Percentiles rank a stretch among this genome's conserved stretches.
phyloP scores from a whole-genome alignment of 2,888 invertebrate species.

The Epicampocera succincta region DNA sequence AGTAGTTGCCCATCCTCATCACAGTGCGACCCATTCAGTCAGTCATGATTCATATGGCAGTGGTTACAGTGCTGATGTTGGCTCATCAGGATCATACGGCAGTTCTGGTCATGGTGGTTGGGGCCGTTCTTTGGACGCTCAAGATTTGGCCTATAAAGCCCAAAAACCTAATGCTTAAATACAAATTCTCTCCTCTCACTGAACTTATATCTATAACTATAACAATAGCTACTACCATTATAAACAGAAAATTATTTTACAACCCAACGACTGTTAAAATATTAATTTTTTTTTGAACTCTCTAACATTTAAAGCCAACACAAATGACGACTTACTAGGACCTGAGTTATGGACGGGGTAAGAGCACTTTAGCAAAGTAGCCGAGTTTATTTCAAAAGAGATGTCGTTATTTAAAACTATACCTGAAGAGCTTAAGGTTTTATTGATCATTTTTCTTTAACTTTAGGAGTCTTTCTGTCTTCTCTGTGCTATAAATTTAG shows the following conservation, averaged over 20 bases:
- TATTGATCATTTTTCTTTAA: background rate
- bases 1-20: constrained; percentile 92
- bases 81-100: constrained; percentile 84
- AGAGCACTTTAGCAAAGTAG: background rate
- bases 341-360: constrained; percentile 24
- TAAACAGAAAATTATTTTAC: constrained; percentile 47
- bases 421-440: constrained; percentile 51
- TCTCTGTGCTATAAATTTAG: constrained; percentile 21
- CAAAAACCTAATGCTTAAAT: constrained; percentile 84
- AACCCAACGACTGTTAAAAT: constrained; percentile 70
- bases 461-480: constrained; percentile 52
- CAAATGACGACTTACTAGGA: constrained; percentile 45
- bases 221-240: constrained; percentile 27
- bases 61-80: constrained; percentile 84
- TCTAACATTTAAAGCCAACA: constrained; percentile 8
- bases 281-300: constrained; percentile 48
- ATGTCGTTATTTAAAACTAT: background rate
- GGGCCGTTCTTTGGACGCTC: constrained; percentile 89
- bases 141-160: constrained; percentile 90
- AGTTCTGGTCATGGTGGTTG: constrained; percentile 87
- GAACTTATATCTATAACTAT: constrained; percentile 37
- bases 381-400: constrained; percentile 29
- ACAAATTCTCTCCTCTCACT: background rate
- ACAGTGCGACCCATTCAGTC: constrained; percentile 86
- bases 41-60: constrained; percentile 86